Evolutionary conservation across 2,797 vertebrate species (phyloP), one percentile per base, ranked within the genome.

Genomic region (Sebastes nivosus): DNA sequence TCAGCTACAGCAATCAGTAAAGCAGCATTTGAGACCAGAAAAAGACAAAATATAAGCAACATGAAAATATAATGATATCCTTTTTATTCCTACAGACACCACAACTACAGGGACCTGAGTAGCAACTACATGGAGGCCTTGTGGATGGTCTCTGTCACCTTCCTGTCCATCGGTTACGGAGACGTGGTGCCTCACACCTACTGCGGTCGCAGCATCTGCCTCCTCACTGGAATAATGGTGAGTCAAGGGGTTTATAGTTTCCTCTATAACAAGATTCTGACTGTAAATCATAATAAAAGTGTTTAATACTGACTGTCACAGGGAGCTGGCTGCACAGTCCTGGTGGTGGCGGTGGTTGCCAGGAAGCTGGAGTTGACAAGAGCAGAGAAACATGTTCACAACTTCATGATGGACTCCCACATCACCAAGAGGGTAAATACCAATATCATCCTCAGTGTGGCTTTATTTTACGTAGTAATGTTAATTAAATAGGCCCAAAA

Each of bases 331-430:
- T 99, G 98, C 89, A 99, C 98, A 0, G 97, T 98, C 0, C 91
- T 98, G 65, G 98, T 99, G 87, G 98, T 99, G 72, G 98, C 98
- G 0, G 98, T 99, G 79, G 98, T 99, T 60, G 98, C 98, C 87
- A 95, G 97, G 77, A 99, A 99, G 92, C 94, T 99, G 93, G 98
- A 99, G 89, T 90, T 99, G 84, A 98, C 97, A 88, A 97, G 97
- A 90, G 97, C 98, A 0, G 98, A 99, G 95, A 96, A 98, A 82
- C 98, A 99, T 0, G 98, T 99, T 20, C 98, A 99, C 92, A 99
- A 98, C 93, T 99, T 99, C 91, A 99, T 99, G 98, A 99, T 99
- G 97, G 98, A 99, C 93, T 99, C 98, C 0, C 97, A 98, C 83
- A 97, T 99, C 87, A 95, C 97, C 1, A 98, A 99, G 89, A 89